Evolutionary conservation across 1,140 invertebrate species (phyloP), one percentile per base, ranked within the genome.

Genomic region (Hestina assimilis): DNA sequence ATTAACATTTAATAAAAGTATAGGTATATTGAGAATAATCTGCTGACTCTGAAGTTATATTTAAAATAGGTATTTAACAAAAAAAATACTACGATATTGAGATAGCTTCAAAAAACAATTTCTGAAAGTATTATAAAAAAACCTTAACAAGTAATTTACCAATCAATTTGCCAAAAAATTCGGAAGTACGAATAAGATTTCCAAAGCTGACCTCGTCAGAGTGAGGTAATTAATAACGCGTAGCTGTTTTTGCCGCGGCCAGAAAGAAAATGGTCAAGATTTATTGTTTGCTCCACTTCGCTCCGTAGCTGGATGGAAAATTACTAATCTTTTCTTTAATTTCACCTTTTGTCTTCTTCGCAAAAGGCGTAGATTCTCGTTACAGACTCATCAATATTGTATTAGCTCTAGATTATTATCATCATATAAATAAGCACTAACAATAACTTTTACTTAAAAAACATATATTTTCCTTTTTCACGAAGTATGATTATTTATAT

Each of bases 321-420:
- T 75, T 70, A 66, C 69, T 77, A 72, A 77, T 68, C 77, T 82
- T 82, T 82, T 74, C 75, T 82, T 80, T 81, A 79, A 80, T 84
- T 79, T 75, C 29, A 56, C 38, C 48, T 58, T 54, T 42, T 58
- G 59, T 61, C 54, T 61, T 63, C 64, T 69, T 62, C 53, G 41
- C 63, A 50, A 59, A 59, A 68, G 68, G 68, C 63, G 60, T 69
- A 56, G 64, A 72, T 70, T 46, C 58, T 74, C 68, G 62, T 69
- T 72, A 63, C 57, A 52, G 57, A 21, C 43, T 58, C 41, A 46
- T 62, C 61, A 58, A 69, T 63, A 63, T 59, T 63, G 43, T 51
- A 63, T 54, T 58, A 53, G 28, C 42, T 47, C 23, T 20, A 47
- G 19, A 53, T 57, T 42, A 53, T 52, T 52, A 53, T 41, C 28